These are phyloP conservation scores for Hypotaenidia okinawae DNA, from an alignment of 2,797 vertebrate genomes.

Conservation along the genomic window DNA sequence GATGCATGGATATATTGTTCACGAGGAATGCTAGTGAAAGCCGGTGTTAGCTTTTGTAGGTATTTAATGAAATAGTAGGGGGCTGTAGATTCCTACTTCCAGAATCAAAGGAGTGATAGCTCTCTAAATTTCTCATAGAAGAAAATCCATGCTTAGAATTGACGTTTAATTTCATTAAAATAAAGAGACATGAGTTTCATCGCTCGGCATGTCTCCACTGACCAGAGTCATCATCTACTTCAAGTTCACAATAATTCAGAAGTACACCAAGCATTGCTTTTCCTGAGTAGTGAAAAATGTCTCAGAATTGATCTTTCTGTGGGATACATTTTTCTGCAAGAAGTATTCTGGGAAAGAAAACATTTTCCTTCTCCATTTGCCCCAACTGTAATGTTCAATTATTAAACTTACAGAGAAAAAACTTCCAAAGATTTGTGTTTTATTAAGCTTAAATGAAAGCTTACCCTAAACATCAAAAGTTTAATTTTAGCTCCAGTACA, in stretches of 20 bases:
- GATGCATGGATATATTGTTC: background rate
- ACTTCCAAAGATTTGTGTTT: background rate
- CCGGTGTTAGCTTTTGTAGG: background rate
- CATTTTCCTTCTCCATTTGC: background rate
- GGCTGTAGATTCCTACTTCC: background rate
- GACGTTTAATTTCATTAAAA: background rate
- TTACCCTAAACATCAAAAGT: background rate
- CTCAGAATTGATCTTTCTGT: background rate
- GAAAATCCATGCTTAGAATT: background rate
- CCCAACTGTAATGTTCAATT: background rate
- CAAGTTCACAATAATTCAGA: background rate
- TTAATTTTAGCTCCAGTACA: background rate
- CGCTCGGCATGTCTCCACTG: background rate
- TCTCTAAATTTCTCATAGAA: background rate
- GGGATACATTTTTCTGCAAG: background rate
- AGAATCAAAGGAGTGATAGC: background rate
- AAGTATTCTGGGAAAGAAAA: background rate
- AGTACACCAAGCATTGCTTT: background rate
- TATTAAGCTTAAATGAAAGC: background rate
- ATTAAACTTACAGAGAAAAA: background rate
- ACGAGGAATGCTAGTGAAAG: background rate
- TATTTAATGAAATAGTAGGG: background rate
- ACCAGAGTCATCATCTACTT: background rate
- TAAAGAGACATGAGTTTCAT: background rate
- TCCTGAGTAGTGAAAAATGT: background rate